phyloP scores from a whole-genome alignment of 2,888 invertebrate genomes.

The Catotricha subobsoleta region DNA sequence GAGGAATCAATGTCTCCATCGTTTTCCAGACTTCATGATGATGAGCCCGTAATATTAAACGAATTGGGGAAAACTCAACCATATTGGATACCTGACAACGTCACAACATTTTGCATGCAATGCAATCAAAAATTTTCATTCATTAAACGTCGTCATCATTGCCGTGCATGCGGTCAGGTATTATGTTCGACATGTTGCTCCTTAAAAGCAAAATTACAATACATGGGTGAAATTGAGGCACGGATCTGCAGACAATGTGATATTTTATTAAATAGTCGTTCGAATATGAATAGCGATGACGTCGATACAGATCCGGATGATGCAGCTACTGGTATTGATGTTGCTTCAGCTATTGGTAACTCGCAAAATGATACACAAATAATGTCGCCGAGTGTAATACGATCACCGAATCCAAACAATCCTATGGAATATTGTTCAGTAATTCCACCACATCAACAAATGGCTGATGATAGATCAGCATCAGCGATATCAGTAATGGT shows the following conservation, averaged over 20 bases:
- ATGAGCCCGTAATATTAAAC: too few species aligned
- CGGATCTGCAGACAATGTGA: constrained; percentile 60
- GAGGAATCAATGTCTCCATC: constrained; percentile 9
- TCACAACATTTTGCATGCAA: constrained; percentile 64
- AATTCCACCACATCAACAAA: constrained; percentile 60
- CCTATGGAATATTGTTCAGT: constrained; percentile 76
- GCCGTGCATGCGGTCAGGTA: constrained; percentile 70
- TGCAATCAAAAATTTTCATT: constrained; percentile 66
- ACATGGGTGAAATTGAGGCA: constrained; percentile 55
- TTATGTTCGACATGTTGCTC: constrained; percentile 63
- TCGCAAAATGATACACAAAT: background rate
- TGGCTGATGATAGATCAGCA: constrained; percentile 28
- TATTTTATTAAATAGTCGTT: constrained; percentile 33
- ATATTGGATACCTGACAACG: constrained; percentile 72
- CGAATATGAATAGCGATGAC: background rate
- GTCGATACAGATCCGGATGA: background rate
- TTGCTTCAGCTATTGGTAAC: background rate
- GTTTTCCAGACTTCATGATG: background rate
- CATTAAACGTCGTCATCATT: constrained; percentile 70
- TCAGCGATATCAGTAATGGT: constrained; percentile 60
- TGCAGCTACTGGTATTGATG: constrained; percentile 3
- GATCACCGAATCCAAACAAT: constrained; percentile 61
- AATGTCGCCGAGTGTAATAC: background rate
- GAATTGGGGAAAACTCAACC: constrained; percentile 55
- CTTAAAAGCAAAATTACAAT: constrained; percentile 48